These are phyloP conservation scores for Drosophila barbarae DNA, from an alignment of 2,888 invertebrate species.

Conservation along the genomic window DNA sequence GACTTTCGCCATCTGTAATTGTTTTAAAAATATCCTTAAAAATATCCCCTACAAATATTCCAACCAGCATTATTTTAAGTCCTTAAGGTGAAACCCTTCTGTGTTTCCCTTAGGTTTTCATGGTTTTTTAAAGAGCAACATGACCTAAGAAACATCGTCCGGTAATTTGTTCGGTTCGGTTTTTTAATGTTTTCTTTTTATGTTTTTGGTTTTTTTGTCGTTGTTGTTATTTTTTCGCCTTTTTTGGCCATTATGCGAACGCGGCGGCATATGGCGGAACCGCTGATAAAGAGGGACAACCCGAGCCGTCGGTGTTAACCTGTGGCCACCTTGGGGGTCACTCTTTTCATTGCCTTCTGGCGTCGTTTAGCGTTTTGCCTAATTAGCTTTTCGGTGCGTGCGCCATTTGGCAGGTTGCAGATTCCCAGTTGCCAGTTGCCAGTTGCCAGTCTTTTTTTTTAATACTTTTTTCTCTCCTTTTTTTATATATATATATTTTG, in stretches of 20 bases:
- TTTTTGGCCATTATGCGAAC: conserved; percentile 24
- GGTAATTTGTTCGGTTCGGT: conserved; percentile 26
- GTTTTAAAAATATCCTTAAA: no score
- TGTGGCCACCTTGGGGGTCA: conserved; percentile 25
- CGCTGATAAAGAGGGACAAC: conserved; percentile 18
- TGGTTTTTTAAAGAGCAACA: conserved; percentile 14
- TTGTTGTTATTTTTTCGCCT: not conserved
- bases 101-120: not conserved
- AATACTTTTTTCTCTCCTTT: conserved; percentile 6
- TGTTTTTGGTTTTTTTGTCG: not conserved
- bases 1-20: no score
- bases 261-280: conserved; percentile 15
- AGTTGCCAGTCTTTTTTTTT: not conserved
- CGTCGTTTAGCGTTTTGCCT: conserved; percentile 67
- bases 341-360: conserved; percentile 59
- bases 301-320: conserved; percentile 22
- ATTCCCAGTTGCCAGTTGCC: not conserved
- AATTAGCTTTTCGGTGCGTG: conserved; percentile 70
- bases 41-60: not conserved
- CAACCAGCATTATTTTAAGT: not conserved
- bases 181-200: conserved; percentile 42
- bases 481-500: conserved; percentile 10
- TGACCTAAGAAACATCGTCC: conserved; percentile 2
- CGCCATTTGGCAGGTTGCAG: conserved; percentile 54
- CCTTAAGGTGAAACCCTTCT: not conserved